Conservation (phyloP, 1,140 invertebrate species). For the Tetragonula clypearis region DNA sequence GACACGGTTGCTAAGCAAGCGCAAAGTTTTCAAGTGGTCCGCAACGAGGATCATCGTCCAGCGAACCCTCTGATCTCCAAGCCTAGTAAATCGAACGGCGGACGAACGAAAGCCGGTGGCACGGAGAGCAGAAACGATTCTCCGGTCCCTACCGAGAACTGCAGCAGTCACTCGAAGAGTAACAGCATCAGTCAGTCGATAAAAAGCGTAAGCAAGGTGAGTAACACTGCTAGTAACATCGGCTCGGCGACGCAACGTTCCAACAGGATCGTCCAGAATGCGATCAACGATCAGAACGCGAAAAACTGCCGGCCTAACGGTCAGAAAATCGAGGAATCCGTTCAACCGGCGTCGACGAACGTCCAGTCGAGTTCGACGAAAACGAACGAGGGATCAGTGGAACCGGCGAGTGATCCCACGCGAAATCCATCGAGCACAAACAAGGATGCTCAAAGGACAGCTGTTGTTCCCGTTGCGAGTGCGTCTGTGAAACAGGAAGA, state of each 20-base stretch:
- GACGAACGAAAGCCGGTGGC: neutral
- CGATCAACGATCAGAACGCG: constrained; percentile 6
- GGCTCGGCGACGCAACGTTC: constrained; percentile 37
- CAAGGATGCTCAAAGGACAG: constrained; percentile 18
- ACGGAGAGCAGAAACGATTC: constrained; percentile 38
- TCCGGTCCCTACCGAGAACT: neutral
- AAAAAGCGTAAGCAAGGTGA: constrained; percentile 23
- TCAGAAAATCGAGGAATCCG: constrained; percentile 8
- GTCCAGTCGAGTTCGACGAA: neutral
- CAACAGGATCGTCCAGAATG: constrained; percentile 1
- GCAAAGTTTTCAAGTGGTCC: neutral
- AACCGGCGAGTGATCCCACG: neutral
- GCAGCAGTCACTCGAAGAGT: constrained; percentile 34
- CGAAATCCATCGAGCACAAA: neutral
- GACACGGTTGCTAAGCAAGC: neutral
- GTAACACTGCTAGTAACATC: neutral
- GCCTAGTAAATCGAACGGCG: neutral
- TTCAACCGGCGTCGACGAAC: neutral
- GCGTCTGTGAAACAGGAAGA: constrained; percentile 49
- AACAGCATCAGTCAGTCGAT: constrained; percentile 27
- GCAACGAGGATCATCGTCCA: constrained; percentile 19
- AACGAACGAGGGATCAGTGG: neutral
- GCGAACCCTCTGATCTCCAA: neutral
- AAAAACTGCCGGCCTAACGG: neutral
- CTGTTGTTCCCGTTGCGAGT: neutral